A percentile compares a stretch with the other conserved stretches of the same genome.
phyloP scores from a whole-genome alignment of 2,113 vertebrate genomes.

The Phalacrocorax pelagicus region DNA sequence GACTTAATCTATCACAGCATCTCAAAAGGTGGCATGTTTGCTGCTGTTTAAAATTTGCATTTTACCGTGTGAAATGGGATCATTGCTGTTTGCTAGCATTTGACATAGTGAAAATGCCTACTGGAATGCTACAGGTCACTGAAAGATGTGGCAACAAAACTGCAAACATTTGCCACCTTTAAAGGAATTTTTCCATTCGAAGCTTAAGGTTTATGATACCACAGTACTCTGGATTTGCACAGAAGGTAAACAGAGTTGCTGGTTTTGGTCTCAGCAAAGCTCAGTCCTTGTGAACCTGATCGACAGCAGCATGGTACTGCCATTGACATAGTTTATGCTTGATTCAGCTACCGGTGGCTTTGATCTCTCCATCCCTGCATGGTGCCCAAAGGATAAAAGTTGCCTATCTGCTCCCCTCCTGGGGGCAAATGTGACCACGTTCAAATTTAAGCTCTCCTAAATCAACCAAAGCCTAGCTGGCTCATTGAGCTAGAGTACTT shows the following conservation, averaged over 20 bases:
- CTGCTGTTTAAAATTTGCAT: background rate
- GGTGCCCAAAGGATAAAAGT: background rate
- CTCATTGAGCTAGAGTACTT: background rate
- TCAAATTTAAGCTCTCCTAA: background rate
- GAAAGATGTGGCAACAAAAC: background rate
- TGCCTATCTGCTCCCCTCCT: background rate
- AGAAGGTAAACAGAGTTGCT: background rate
- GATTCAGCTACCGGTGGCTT: background rate
- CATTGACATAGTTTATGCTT: background rate
- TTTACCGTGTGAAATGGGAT: background rate
- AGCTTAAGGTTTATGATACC: background rate
- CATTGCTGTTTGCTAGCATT: background rate
- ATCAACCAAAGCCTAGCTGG: background rate
- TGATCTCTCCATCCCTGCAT: background rate
- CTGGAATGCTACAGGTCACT: background rate
- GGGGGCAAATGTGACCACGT: background rate
- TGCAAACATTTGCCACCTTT: background rate
- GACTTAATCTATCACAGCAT: background rate
- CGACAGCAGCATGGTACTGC: background rate
- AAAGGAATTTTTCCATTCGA: background rate
- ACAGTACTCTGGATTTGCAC: background rate
- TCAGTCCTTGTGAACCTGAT: fast-evolving
- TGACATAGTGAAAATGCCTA: background rate
- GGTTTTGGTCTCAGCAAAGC: background rate
- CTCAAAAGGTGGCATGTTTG: background rate